Conservation (phyloP, 2,113 vertebrate species). For the Boleophthalmus pectinirostris region DNA sequence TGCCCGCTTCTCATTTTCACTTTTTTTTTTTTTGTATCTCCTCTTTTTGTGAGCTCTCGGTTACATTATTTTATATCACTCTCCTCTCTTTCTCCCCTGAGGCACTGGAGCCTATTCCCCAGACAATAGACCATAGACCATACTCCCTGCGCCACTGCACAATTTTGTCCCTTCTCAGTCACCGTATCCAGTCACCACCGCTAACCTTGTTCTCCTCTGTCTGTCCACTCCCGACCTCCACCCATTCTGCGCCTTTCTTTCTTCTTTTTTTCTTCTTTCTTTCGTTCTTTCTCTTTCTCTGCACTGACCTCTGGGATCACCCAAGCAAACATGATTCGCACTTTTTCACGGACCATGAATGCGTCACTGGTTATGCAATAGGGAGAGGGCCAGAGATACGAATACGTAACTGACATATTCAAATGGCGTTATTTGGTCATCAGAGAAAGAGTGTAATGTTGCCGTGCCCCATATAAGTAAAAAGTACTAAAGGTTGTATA, state of each 20-base stretch:
- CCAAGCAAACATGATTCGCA: slow-evolving; percentile 75
- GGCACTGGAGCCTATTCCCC: slow-evolving; percentile 23
- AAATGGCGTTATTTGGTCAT: slow-evolving; percentile 40
- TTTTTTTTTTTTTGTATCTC: not conserved
- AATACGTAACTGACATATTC: slow-evolving; percentile 61
- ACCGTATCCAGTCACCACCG: slow-evolving; percentile 18
- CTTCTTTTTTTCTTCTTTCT: slow-evolving; percentile 26
- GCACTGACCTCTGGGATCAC: slow-evolving; percentile 72
- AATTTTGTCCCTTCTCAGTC: slow-evolving; percentile 19
- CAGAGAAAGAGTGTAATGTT: slow-evolving; percentile 14
- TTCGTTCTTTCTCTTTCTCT: slow-evolving; percentile 30
- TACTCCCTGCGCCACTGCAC: slow-evolving; percentile 17
- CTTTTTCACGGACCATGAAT: slow-evolving; percentile 74
- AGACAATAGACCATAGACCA: slow-evolving; percentile 15
- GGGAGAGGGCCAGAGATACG: slow-evolving; percentile 13
- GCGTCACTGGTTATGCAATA: slow-evolving; percentile 69
- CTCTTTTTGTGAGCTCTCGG: slow-evolving; percentile 8
- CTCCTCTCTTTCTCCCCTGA: not conserved
- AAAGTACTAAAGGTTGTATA: slow-evolving; percentile 18
- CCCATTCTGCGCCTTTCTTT: slow-evolving; percentile 11
- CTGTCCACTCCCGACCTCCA: slow-evolving; percentile 1
- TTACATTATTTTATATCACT: slow-evolving; percentile 29
- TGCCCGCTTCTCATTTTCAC: no score
- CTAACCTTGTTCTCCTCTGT: slow-evolving; percentile 7
- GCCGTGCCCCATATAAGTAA: slow-evolving; percentile 15